Conservation (phyloP, 2,797 vertebrate species). For the Sylvia borin region DNA sequence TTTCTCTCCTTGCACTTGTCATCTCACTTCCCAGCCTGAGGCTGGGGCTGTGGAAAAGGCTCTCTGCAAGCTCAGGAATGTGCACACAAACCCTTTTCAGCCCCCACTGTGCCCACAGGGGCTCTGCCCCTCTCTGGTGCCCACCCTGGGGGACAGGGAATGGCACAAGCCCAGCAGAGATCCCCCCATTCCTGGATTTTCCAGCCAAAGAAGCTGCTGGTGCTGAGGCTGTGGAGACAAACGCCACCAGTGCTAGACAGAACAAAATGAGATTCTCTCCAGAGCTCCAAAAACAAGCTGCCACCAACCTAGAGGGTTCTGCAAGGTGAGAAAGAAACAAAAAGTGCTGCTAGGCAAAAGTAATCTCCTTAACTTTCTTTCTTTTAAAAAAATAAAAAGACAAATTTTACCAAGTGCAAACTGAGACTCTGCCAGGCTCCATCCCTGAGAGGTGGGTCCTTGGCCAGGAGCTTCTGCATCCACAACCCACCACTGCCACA, state of each 20-base stretch:
- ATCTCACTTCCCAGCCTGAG: neutral
- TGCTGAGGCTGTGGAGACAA: neutral
- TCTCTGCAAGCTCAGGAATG: neutral
- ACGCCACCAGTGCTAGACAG: fast-evolving
- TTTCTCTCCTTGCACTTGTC: neutral
- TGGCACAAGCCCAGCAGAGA: neutral
- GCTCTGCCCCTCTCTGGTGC: fast-evolving
- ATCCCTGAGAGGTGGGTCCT: neutral
- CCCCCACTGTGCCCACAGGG: fast-evolving
- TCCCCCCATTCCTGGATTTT: neutral
- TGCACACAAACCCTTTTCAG: fast-evolving
- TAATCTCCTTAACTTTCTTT: neutral
- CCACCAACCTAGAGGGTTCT: neutral
- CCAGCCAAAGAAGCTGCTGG: neutral
- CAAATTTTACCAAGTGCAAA: neutral
- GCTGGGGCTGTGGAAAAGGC: neutral
- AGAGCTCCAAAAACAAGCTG: neutral
- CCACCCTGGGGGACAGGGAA: neutral
- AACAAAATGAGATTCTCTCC: neutral
- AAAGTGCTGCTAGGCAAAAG: neutral
- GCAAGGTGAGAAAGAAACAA: neutral
- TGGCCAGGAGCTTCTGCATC: fast-evolving
- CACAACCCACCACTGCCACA: neutral
- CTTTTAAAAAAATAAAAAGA: neutral
- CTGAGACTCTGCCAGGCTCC: neutral